phyloP scores from a whole-genome alignment of 37 sponge, comb jelly and placozoan genomes.

The Eunapius fragilis region DNA sequence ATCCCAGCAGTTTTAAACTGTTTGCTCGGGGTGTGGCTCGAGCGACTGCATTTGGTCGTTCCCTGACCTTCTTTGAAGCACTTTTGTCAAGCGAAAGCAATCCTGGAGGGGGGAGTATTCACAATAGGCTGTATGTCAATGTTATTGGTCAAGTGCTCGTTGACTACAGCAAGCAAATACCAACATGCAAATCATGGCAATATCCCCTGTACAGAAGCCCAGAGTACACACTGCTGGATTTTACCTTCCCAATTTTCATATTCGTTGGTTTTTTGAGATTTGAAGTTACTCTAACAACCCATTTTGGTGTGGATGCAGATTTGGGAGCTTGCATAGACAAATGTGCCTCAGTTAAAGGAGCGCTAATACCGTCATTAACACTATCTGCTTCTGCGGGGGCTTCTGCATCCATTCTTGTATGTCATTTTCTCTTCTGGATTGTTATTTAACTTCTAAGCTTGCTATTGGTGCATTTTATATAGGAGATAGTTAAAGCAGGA shows the following conservation, averaged over 20 bases:
- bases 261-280: background rate
- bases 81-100: background rate
- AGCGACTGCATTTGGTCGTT: constrained; percentile 41
- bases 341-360: background rate
- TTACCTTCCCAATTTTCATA: too few relatives aligned
- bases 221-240: background rate
- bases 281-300: background rate
- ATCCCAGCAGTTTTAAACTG: constrained; percentile 3
- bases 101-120: background rate
- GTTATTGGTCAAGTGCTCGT: background rate
- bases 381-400: background rate
- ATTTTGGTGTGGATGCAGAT: background rate
- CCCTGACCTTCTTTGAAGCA: constrained; percentile 8
- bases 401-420: background rate
- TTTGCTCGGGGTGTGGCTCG: constrained; percentile 44
- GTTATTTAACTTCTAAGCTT: background rate
- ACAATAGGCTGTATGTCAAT: background rate
- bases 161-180: background rate
- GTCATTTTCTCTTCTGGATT: background rate
- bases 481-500: background rate
- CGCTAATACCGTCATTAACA: background rate
- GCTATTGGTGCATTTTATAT: background rate
- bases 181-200: background rate
- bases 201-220: background rate
- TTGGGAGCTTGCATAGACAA: too few relatives aligned